These are phyloP conservation scores for Hippocampus barbouri DNA, from an alignment of 2,113 vertebrate species.

Conservation along the genomic window DNA sequence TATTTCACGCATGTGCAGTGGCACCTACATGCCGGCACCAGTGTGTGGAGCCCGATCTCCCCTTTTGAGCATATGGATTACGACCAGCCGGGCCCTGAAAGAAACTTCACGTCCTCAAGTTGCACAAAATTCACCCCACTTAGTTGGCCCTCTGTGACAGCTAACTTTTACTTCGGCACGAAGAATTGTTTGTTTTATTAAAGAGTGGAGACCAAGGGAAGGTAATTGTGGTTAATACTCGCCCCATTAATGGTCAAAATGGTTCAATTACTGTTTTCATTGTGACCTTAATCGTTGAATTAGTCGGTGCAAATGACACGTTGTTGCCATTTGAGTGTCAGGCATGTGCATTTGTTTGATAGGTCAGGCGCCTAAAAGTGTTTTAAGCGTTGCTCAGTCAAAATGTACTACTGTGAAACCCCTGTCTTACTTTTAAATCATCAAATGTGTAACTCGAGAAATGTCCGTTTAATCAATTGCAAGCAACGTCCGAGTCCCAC, in stretches of 20 bases:
- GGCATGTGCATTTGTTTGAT: background rate
- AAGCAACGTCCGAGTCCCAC: background rate
- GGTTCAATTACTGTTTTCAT: background rate
- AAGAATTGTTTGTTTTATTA: background rate
- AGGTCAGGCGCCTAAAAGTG: background rate
- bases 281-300: background rate
- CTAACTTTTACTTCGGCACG: background rate
- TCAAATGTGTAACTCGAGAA: background rate
- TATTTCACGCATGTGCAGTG: background rate
- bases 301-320: background rate
- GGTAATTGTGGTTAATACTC: background rate
- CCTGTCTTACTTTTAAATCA: background rate
- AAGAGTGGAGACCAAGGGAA: background rate
- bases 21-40: background rate
- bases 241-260: background rate
- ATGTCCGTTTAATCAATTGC: background rate
- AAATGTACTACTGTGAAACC: background rate
- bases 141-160: background rate
- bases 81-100: conserved; percentile 44
- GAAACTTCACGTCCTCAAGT: background rate
- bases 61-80: conserved; percentile 14
- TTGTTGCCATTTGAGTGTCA: background rate
- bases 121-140: background rate
- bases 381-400: background rate
- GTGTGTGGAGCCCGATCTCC: conserved; percentile 40